Base-by-base conservation (phyloP, 2,797 vertebrate species). In the Hippopotamyrus pictus region DNA sequence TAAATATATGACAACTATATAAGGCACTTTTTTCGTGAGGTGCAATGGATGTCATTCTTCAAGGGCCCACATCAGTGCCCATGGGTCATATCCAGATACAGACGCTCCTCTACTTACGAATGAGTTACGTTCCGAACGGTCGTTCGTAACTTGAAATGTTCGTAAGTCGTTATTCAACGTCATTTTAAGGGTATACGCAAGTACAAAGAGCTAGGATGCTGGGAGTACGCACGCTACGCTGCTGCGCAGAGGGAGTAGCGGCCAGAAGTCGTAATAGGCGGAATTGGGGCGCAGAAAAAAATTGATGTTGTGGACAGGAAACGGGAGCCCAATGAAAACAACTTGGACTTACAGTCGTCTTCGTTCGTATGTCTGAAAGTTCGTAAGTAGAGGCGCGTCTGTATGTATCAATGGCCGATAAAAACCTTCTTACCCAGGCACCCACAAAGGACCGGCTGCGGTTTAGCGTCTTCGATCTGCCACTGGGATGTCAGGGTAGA, bases 401-500 rank as follows among this genome's bases (percentile, higher is more conserved):
- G 17, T 57, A 19, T 86, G 9, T 37, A 86, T n/a, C 6, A 22
- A 17, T 44, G 50, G 1, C 33, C 17, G 37, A 29, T 41, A 22
- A 50, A 14, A 19, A 9, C 25, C 3, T 85, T 25, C 33, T 84
- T 86, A 4, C 29, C 51, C 5, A 83, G 37, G 62, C 11, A 19
- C 46, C n/a, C 7, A 3, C 44, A 37, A 3, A 53, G 33, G 6
- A 14, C 6, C 33, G 19, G 22, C 14, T 33, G 22, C 1, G 0
- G 22, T 37, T 76, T 59, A 89, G n/a, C 46, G 69, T 9, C 69
- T 79, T 25, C 33, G 37, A 17, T 86, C 53, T 33, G 46, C 54
- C 25, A 17, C 29, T 17, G 89, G 73, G 25, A 73, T 87, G 83
- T 96, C 95, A 3, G 96, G 95, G 87, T 97, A 97, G 48, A 97